Conservation (phyloP, 2,797 vertebrate genomes). For the Salmo trutta region DNA sequence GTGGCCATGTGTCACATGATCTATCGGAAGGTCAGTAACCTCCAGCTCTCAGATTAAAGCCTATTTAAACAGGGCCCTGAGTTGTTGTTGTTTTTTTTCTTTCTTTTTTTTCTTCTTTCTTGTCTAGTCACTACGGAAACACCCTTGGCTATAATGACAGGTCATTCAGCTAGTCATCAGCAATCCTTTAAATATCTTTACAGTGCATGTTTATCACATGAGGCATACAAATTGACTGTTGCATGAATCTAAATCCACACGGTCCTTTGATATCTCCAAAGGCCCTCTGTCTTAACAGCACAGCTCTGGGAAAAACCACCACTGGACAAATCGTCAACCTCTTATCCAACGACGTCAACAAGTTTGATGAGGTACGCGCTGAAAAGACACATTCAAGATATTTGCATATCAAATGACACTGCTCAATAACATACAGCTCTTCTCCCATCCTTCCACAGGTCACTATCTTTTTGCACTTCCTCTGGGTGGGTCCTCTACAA, state of each 20-base stretch:
- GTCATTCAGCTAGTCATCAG: neutral
- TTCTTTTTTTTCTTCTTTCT: too few species aligned
- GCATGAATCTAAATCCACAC: neutral
- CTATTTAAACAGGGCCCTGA: neutral
- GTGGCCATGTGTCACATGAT: slow-evolving; percentile 97
- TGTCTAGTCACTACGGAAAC: neutral
- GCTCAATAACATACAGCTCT: neutral
- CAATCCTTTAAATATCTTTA: neutral
- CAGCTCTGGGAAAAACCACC: slow-evolving; percentile 89
- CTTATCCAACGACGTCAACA: slow-evolving; percentile 95
- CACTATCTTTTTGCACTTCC: slow-evolving; percentile 91
- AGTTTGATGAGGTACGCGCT: slow-evolving; percentile 90
- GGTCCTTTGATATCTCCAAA: slow-evolving; percentile 45
- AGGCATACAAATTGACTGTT: neutral
- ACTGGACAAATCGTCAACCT: slow-evolving; percentile 97
- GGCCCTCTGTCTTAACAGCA: slow-evolving; percentile 88
- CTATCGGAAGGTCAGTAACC: slow-evolving; percentile 86
- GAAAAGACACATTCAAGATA: neutral
- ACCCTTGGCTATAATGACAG: neutral
- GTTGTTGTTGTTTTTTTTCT: neutral
- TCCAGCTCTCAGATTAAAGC: neutral
- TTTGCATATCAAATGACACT: neutral
- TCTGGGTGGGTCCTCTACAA: slow-evolving; percentile 92
- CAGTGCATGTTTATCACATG: neutral
- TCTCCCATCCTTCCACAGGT: slow-evolving; percentile 71